phyloP scores from a whole-genome alignment of 2,888 invertebrate genomes.

The Marronus borbonicus region DNA sequence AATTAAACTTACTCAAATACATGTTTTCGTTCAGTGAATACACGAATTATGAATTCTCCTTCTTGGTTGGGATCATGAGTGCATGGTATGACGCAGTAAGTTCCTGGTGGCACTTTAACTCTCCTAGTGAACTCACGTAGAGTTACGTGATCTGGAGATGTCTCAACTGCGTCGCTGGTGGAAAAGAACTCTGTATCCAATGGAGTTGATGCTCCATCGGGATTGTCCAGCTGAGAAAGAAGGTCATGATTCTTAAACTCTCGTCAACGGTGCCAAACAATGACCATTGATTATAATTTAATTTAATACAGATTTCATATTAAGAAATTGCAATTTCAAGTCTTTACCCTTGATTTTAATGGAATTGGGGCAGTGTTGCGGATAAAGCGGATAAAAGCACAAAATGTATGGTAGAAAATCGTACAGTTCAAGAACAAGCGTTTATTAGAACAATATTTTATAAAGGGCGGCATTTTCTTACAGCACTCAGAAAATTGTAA shows the following conservation, averaged over 20 bases:
- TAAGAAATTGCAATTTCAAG: no score
- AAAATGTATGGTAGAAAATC: no score
- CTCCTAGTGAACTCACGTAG: constrained; percentile 27
- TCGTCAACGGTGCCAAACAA: no score
- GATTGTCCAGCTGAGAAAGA: background rate
- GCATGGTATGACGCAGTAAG: constrained; percentile 28
- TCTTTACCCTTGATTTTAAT: no score
- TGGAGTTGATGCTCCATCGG: constrained; percentile 20
- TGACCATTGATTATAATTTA: no score
- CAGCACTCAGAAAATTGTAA: no score
- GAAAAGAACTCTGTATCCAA: background rate
- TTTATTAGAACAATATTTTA: no score
- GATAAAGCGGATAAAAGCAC: no score
- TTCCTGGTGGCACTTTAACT: constrained; percentile 24
- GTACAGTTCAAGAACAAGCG: no score
- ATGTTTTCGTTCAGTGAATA: constrained; percentile 27
- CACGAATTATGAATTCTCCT: constrained; percentile 24
- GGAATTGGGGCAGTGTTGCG: no score
- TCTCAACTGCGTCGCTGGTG: background rate
- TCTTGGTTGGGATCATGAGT: constrained; percentile 31
- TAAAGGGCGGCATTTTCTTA: no score
- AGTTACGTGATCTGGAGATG: background rate
- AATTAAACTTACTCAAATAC: constrained; percentile 22
- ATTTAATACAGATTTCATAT: no score
- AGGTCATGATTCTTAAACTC: background rate